Base-by-base conservation (phyloP, 2,888 invertebrate genomes). In the Athalia cordata region DNA sequence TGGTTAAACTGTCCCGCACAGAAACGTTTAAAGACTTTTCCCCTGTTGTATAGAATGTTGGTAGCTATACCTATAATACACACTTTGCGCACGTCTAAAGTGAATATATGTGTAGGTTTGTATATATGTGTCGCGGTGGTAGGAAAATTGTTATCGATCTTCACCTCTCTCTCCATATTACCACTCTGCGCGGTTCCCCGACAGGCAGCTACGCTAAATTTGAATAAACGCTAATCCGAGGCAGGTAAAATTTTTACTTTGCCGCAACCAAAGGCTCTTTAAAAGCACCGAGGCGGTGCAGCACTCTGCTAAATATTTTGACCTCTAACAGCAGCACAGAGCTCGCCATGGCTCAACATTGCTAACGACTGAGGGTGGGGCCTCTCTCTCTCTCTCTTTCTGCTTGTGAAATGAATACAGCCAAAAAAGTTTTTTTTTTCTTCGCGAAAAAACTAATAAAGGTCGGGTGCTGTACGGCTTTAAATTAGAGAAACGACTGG, bases 1-100 rank as follows among this genome's bases (percentile, higher is more conserved):
- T 83, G 83, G 83, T 84, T 84, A 82, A 83, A 84, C 85, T 83
- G 82, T 79, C 82, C 81, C 59, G 72, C 47, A 47, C 59, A 72
- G 72, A 72, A 72, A 59, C 72, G 72, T 59, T 72, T 72, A 59
- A 59, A 59, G 59, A 72, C 59, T 13, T 59, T 59, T 47, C 52
- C n/a, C 47, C 29, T 29, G 29, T 29, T 0, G 29, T 29, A 29
- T 29, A 29, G 29, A 29, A 29, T 29, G 29, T 29, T 29, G 29
- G 29, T 29, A 29, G 29, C 1, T 29, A 29, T 29, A 2, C 29
- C 2, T 29, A 29, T 29, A 29, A 29, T 29, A 29, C 29, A 29
- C 29, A 29, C 29, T 29, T 29, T 29, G 55, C 11, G 5, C 6
- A 4, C 11, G 55, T 55, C 4, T 55, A 55, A 9, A n/a, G 55